Conservation (phyloP, 1,140 invertebrate species). For the Heliconius congener region DNA sequence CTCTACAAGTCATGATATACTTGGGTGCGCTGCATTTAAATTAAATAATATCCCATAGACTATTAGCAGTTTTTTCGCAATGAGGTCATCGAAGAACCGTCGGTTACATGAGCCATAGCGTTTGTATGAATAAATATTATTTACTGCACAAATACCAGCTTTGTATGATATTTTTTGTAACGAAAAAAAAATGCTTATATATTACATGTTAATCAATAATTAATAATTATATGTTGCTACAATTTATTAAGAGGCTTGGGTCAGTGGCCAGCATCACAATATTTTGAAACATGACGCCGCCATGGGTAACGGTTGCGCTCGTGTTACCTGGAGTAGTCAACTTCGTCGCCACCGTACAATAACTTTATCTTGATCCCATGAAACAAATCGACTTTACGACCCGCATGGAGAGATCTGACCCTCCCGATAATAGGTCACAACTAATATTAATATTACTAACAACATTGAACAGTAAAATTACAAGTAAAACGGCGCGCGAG, state of each 20-base stretch:
- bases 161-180: conserved; percentile 9
- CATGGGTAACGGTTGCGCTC: conserved; percentile 53
- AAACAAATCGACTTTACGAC: conserved; percentile 63
- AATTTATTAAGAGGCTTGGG: conserved; percentile 11
- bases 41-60: conserved; percentile 48
- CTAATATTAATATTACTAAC: conserved; percentile 75
- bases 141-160: conserved; percentile 6
- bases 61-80: conserved; percentile 55
- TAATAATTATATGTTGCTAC: neutral
- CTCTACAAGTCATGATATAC: conserved; percentile 43
- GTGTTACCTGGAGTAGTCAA: conserved; percentile 46
- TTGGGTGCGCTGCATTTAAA: conserved; percentile 49
- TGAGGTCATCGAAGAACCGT: conserved; percentile 51
- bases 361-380: conserved; percentile 58
- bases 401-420: conserved; percentile 60
- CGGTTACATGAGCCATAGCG: conserved; percentile 50
- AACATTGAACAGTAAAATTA: conserved; percentile 73
- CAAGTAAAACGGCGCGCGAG: conserved; percentile 62
- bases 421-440: conserved; percentile 67
- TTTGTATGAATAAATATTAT: conserved; percentile 27
- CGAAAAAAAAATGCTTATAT: neutral
- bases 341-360: conserved; percentile 53
- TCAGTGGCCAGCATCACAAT: conserved; percentile 49
- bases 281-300: conserved; percentile 69
- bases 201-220: neutral